Percentiles rank a stretch among this genome's conserved stretches.
phyloP scores from a whole-genome alignment of 2,888 invertebrate species.

The Hedya salicella region DNA sequence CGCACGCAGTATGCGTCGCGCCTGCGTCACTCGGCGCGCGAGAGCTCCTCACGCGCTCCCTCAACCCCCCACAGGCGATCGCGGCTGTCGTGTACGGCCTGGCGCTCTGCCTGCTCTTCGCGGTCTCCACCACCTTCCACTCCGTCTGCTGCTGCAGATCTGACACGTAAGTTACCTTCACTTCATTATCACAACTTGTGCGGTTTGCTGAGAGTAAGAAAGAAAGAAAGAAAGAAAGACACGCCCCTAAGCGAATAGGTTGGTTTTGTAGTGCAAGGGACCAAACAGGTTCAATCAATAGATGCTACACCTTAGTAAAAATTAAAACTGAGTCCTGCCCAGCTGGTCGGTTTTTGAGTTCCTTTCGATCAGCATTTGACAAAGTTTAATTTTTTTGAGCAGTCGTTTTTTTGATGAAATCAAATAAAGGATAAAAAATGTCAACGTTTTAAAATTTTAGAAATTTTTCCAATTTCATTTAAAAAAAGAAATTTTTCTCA shows the following conservation, averaged over 20 bases:
- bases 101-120: constrained; percentile 93
- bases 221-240: too few species aligned
- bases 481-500: too few species aligned
- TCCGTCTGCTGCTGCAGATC: constrained; percentile 90
- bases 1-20: constrained; percentile 95
- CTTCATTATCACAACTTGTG: not conserved
- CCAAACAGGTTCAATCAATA: not conserved
- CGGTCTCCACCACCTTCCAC: constrained; percentile 95
- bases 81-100: constrained; percentile 95
- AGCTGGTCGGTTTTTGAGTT: not conserved
- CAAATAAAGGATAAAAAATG: too few species aligned
- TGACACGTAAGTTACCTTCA: constrained; percentile 67
- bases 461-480: too few species aligned
- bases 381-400: too few species aligned
- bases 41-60: constrained; percentile 90
- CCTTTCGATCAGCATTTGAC: not conserved
- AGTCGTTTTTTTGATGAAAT: too few species aligned
- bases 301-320: too few species aligned
- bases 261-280: not conserved
- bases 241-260: not conserved
- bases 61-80: constrained; percentile 89
- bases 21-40: constrained; percentile 93
- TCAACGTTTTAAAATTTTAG: too few species aligned
- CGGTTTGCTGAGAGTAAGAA: too few species aligned
- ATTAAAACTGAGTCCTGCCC: not conserved